These are phyloP conservation scores for Spinus pinus DNA, from an alignment of 2,797 vertebrate species.

Conservation along the genomic window DNA sequence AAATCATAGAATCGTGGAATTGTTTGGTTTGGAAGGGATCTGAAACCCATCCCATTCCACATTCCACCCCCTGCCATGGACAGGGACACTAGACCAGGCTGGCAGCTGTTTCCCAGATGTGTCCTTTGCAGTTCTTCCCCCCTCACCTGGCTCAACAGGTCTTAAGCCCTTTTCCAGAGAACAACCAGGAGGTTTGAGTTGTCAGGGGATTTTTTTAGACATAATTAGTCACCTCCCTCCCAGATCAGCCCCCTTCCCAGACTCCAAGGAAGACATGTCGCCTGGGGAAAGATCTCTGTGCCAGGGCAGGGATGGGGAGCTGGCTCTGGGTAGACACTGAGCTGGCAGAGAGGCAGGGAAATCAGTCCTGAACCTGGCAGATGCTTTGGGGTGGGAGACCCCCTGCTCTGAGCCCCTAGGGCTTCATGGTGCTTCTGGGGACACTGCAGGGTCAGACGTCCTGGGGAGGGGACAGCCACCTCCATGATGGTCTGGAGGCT, in stretches of 20 bases:
- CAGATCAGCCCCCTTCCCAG: background rate
- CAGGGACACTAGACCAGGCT: background rate
- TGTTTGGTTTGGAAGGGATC: background rate
- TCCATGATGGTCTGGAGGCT: background rate
- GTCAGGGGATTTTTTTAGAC: background rate
- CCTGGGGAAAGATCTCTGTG: background rate
- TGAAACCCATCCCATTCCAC: background rate
- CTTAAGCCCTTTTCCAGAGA: background rate
- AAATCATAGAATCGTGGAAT: accelerated
- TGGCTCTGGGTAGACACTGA: background rate
- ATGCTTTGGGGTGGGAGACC: background rate
- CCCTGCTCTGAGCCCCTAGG: background rate
- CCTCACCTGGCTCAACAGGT: background rate
- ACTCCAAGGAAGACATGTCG: accelerated
- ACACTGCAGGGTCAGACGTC: background rate
- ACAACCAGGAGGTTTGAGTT: background rate
- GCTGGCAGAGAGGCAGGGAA: background rate
- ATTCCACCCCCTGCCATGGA: background rate
- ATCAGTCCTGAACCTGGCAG: background rate
- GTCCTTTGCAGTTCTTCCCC: background rate
- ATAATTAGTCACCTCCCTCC: background rate
- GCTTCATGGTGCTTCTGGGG: background rate
- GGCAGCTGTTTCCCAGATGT: background rate
- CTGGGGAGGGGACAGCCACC: accelerated
- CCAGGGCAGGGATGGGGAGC: background rate